Evolutionary conservation across 2,113 vertebrate species (phyloP).

Genomic region (Numida meleagris): DNA sequence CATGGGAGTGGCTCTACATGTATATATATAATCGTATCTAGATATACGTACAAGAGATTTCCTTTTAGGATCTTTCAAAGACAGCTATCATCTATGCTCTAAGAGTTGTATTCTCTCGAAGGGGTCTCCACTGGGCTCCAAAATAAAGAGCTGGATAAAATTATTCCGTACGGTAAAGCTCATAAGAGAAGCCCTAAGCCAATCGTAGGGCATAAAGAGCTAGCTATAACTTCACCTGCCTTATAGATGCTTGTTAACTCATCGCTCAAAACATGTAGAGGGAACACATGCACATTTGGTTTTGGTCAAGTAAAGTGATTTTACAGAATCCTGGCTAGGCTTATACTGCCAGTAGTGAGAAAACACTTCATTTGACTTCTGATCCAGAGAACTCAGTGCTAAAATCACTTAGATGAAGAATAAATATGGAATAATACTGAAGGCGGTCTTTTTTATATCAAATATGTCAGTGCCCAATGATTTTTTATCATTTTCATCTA

Average conservation of each 20-base stretch:
- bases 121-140: background rate
- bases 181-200: background rate
- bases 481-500: conserved; percentile 1
- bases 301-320: background rate
- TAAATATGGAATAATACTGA: background rate
- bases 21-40: too few relatives aligned
- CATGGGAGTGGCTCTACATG: rapidly evolving
- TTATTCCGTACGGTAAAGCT: background rate
- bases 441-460: background rate
- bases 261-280: background rate
- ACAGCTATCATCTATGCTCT: background rate
- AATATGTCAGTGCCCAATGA: background rate
- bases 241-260: background rate
- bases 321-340: background rate
- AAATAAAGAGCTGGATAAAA: background rate
- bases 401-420: background rate
- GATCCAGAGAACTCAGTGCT: background rate
- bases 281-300: rapidly evolving
- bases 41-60: background rate
- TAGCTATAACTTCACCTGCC: background rate
- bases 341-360: background rate
- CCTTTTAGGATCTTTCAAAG: background rate
- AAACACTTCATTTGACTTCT: background rate
- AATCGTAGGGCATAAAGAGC: background rate
- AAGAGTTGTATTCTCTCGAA: background rate